A percentile compares a stretch with the other conserved stretches of the same genome.
Evolutionary conservation across 2,797 vertebrate genomes (phyloP).

Genomic region (Cyprinella venusta): DNA sequence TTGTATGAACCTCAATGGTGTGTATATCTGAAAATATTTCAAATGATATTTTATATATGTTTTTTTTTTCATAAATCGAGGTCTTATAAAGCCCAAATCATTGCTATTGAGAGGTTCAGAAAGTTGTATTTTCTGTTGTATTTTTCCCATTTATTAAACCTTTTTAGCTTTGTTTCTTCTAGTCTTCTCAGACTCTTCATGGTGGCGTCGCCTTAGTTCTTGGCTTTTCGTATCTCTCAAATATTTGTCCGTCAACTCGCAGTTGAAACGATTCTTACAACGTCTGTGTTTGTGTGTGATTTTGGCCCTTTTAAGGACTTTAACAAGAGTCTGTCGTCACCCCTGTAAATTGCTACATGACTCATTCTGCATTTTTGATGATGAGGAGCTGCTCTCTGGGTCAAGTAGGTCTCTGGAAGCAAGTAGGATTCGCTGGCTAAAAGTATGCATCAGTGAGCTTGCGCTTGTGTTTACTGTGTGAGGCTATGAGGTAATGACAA

Average conservation of each 20-base stretch:
- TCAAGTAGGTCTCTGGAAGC: conserved; percentile 46
- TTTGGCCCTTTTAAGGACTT: conserved; percentile 32
- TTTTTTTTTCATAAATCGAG: background rate
- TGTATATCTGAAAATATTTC: background rate
- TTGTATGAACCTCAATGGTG: background rate
- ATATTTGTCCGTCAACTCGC: background rate
- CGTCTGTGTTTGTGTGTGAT: background rate
- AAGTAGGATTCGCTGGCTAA: conserved; percentile 56
- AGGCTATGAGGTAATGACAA: conserved; percentile 55
- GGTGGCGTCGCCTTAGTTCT: background rate
- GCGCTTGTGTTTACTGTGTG: conserved; percentile 61
- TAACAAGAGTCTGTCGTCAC: conserved; percentile 7
- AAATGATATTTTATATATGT: too few species aligned
- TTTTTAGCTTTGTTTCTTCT: background rate
- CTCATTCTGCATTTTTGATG: conserved; percentile 62
- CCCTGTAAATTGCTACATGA: conserved; percentile 59
- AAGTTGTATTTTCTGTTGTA: background rate
- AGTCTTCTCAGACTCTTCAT: background rate
- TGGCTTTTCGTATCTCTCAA: background rate
- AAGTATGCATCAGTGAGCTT: conserved; percentile 72
- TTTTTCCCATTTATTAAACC: conserved; percentile 4
- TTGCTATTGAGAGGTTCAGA: background rate
- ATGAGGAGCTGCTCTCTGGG: conserved; percentile 50
- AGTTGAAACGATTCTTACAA: conserved; percentile 1
- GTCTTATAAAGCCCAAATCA: background rate